Percentiles rank a stretch among this genome's conserved stretches.
phyloP scores from a whole-genome alignment of 2,797 vertebrate genomes.

The Rachycentron canadum region DNA sequence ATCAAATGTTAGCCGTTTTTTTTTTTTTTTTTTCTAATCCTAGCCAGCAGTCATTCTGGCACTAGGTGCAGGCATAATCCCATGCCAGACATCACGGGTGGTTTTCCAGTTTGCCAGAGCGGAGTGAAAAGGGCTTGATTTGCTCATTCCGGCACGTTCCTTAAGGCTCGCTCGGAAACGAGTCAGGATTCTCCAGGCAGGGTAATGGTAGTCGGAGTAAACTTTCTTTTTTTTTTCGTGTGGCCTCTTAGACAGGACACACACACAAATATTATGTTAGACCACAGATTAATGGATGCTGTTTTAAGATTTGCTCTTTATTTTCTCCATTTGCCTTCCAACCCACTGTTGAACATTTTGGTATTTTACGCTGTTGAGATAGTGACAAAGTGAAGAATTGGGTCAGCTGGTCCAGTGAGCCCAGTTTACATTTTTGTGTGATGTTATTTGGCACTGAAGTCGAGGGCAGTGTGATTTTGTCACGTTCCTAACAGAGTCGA shows the following conservation, averaged over 20 bases:
- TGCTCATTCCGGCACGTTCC: slow-evolving; percentile 73
- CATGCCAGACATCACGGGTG: slow-evolving; percentile 73
- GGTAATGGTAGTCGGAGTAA: slow-evolving; percentile 63
- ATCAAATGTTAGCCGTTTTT: slow-evolving; percentile 60
- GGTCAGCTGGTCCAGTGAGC: slow-evolving; percentile 48
- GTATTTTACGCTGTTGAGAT: slow-evolving; percentile 47
- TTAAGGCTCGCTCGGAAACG: slow-evolving; percentile 39
- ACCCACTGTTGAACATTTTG: slow-evolving; percentile 40
- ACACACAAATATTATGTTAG: slow-evolving; percentile 29
- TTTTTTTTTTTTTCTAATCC: slow-evolving; percentile 53
- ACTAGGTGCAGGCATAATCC: slow-evolving; percentile 44
- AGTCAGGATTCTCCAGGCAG: slow-evolving; percentile 59
- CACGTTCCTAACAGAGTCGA: slow-evolving; percentile 46
- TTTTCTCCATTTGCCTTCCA: slow-evolving; percentile 45
- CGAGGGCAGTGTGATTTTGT: slow-evolving; percentile 48
- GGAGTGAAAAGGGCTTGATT: slow-evolving; percentile 66
- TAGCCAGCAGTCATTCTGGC: slow-evolving; percentile 73
- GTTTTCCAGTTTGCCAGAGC: slow-evolving; percentile 62
- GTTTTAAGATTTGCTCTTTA: slow-evolving; percentile 41
- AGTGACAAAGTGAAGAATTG: slow-evolving; percentile 52
- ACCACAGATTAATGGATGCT: slow-evolving; percentile 34
- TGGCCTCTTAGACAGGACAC: slow-evolving; percentile 47
- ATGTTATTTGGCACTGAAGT: slow-evolving; percentile 48
- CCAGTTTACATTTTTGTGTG: slow-evolving; percentile 56
- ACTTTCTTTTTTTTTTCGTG: slow-evolving; percentile 46